Percentiles rank a stretch among this genome's conserved stretches.
These are phyloP conservation scores for Prochilodus magdalenae DNA, from an alignment of 2,113 vertebrate genomes.

Conservation along the genomic window DNA sequence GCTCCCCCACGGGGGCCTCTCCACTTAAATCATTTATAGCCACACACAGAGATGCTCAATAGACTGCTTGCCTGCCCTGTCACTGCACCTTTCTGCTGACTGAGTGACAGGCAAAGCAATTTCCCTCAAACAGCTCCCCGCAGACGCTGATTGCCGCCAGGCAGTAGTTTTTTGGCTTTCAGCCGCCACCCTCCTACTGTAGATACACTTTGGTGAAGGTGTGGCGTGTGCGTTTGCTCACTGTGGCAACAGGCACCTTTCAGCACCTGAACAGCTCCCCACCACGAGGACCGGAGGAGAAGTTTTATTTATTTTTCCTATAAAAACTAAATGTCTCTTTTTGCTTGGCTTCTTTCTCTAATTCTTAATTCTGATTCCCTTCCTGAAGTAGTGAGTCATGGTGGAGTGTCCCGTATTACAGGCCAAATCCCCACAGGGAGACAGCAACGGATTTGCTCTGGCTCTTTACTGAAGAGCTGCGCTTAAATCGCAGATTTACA, in stretches of 20 bases:
- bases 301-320: not conserved
- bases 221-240: not conserved
- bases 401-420: conserved; percentile 34
- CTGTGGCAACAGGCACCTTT: not conserved
- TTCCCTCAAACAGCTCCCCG: conserved; percentile 21
- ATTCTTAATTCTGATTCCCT: conserved; percentile 39
- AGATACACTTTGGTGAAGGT: not conserved
- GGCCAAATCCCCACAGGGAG: conserved; percentile 47
- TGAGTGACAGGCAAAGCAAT: conserved; percentile 30
- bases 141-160: conserved; percentile 17
- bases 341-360: conserved; percentile 31
- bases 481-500: conserved; percentile 45
- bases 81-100: not conserved
- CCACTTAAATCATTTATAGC: conserved; percentile 34
- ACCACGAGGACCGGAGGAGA: not conserved
- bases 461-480: conserved; percentile 28
- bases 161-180: conserved; percentile 20
- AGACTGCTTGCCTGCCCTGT: not conserved
- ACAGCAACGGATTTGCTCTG: conserved; percentile 41
- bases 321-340: conserved; percentile 9
- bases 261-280: not conserved
- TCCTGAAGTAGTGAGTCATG: conserved; percentile 28
- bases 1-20: not conserved
- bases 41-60: conserved; percentile 11
- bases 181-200: not conserved